Evolutionary conservation across 2,113 vertebrate genomes (phyloP).

Genomic region (Canis aureus): DNA sequence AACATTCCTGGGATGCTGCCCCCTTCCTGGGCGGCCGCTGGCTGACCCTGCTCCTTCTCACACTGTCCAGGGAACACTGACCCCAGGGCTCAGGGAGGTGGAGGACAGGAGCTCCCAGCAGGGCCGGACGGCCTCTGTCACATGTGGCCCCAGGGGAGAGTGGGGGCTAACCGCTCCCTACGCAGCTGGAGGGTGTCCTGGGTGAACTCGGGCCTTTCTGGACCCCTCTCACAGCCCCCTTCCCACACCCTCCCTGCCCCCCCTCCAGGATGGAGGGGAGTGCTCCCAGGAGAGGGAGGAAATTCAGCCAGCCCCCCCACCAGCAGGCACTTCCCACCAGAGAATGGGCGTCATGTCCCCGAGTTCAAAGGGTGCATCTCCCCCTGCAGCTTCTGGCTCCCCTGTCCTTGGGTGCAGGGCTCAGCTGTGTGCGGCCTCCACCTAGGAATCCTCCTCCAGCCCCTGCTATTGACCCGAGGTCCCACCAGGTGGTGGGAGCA

Average conservation of each 20-base stretch:
- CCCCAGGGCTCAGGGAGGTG: background rate
- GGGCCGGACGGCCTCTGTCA: background rate
- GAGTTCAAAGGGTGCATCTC: constrained; percentile 33
- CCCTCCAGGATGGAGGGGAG: background rate
- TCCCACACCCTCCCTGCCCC: too few species aligned
- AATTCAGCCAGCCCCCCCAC: background rate
- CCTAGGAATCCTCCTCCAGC: too few species aligned
- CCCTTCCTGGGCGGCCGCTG: too few species aligned
- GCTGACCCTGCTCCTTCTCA: background rate
- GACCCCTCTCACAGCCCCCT: too few species aligned
- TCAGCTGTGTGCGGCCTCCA: background rate
- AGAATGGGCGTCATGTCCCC: constrained; percentile 38
- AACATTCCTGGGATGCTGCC: background rate
- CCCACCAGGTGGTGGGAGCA: background rate
- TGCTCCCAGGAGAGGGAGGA: too few species aligned
- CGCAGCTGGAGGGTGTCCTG: too few species aligned
- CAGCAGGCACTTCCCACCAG: background rate
- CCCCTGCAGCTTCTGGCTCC: background rate
- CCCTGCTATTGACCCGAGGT: too few species aligned
- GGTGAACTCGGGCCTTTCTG: too few species aligned
- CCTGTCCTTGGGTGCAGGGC: background rate
- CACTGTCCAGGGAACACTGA: background rate
- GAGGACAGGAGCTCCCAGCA: background rate
- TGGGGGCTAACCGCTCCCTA: background rate
- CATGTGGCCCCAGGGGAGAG: background rate